A percentile compares a stretch with the other conserved stretches of the same genome.
phyloP scores from a whole-genome alignment of 2,888 invertebrate genomes.

The Microdon myrmicae region DNA sequence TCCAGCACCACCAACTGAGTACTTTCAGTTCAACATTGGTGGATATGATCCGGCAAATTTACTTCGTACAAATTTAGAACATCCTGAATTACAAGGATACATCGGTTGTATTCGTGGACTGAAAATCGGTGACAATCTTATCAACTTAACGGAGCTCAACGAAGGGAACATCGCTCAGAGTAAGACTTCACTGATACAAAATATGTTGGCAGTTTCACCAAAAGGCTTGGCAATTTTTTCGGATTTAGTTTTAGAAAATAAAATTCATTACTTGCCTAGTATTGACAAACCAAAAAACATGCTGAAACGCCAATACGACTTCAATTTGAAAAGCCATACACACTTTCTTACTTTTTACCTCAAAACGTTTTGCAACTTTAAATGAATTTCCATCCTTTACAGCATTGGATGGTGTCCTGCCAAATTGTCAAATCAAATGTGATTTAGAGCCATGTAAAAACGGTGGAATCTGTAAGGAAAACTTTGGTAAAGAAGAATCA shows the following conservation, averaged over 20 bases:
- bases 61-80: constrained; percentile 70
- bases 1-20: constrained; percentile 88
- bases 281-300: too few relatives aligned
- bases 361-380: neutral
- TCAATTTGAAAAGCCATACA: too few relatives aligned
- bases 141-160: constrained; percentile 80
- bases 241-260: too few relatives aligned
- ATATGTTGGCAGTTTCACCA: constrained; percentile 23
- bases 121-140: constrained; percentile 82
- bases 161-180: constrained; percentile 77
- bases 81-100: constrained; percentile 75
- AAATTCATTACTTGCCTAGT: too few relatives aligned
- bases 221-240: constrained; percentile 8
- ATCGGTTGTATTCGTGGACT: constrained; percentile 89
- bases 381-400: constrained; percentile 26
- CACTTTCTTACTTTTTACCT: too few relatives aligned
- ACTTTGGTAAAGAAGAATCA: constrained; percentile 86
- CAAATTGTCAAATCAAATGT: constrained; percentile 89
- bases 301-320: too few relatives aligned
- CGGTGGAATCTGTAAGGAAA: constrained; percentile 87
- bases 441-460: constrained; percentile 89
- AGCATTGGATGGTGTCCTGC: constrained; percentile 76
- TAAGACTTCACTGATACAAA: constrained; percentile 61
- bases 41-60: constrained; percentile 83
- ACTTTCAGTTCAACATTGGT: constrained; percentile 88